Base-by-base conservation (phyloP, 2,888 invertebrate genomes). In the Marronus borbonicus region DNA sequence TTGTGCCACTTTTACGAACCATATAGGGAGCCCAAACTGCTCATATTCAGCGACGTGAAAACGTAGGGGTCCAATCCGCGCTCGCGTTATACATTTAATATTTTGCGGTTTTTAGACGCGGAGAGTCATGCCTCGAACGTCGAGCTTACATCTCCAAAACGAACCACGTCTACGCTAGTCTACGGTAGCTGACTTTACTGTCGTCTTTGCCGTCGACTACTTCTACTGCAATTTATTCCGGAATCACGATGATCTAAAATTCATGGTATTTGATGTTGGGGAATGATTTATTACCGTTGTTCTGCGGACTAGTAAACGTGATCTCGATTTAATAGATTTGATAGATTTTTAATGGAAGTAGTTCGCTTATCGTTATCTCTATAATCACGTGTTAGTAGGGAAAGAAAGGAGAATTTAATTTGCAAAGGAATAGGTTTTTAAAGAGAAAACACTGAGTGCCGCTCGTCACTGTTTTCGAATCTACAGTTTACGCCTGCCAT, bases 71-170 rank as follows among this genome's bases (percentile, higher is more conserved):
- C 31, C 50, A 24, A 50, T 68, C 28, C 28, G 28, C 4, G 68
- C 8, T 52, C 66, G 24, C 50, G 68, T 68, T 68, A 68, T 68
- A 28, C 68, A 28, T 50, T 68, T 68, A 68, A 68, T 68, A 68
- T 68, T 36, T 68, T 50, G 68, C 68, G 28, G 68, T 50, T 68
- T 68, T 68, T 68, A 68, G 68, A 50, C 52, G 44, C 44, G 12
- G 44, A 2, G 10, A 68, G 50, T 68, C 68, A 50, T 68, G 39
- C 31, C 36, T 55, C 55, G 55, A 55, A 14, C 65, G 28, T 28
- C 50, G 50, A 50, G 31, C 31, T 68, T 36, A 24, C 68, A 68
- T 50, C 28, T 49, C 49, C 5, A 14, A 68, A 24, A 12, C 50
- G 28, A 68, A 28, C 24, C 50, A 68, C 50, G 68, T 68, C 50